phyloP scores from a whole-genome alignment of 2,113 vertebrate genomes.

The Seriola aureovittata region DNA sequence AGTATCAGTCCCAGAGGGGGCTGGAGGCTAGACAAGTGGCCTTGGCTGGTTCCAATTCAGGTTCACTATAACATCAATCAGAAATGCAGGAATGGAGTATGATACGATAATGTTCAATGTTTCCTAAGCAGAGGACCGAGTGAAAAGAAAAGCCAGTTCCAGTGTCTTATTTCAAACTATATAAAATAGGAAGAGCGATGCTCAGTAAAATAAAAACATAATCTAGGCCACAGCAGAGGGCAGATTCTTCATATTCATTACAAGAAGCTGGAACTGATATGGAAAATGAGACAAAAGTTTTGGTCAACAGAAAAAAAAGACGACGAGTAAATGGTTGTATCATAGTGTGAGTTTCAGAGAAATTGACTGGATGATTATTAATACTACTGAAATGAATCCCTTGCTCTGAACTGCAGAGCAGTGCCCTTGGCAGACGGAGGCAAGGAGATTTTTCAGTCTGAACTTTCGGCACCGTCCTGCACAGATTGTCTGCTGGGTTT shows the following conservation, averaged over 20 bases:
- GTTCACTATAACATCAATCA: conserved; percentile 29
- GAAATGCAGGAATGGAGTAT: conserved; percentile 12
- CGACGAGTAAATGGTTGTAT: background rate
- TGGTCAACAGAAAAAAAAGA: background rate
- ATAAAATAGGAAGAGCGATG: background rate
- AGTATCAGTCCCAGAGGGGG: conserved; percentile 23
- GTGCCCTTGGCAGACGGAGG: conserved; percentile 10
- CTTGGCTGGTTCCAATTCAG: conserved; percentile 13
- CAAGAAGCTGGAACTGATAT: background rate
- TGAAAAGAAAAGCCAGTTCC: background rate
- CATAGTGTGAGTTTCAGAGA: background rate
- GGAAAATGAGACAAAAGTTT: background rate
- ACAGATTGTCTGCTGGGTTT: conserved; percentile 45
- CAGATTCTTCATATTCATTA: background rate
- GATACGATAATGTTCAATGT: background rate
- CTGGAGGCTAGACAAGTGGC: conserved; percentile 27
- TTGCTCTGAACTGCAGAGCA: conserved; percentile 11
- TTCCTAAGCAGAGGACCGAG: background rate
- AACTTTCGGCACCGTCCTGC: conserved; percentile 30
- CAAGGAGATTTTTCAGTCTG: conserved; percentile 24
- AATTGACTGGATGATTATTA: background rate
- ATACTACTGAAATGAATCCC: background rate
- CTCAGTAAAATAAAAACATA: background rate
- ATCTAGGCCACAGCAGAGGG: background rate
- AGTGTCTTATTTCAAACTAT: background rate